Percentiles rank a stretch among this genome's conserved stretches.
These are phyloP conservation scores for Leptinotarsa peninsularis DNA, from an alignment of 2,888 invertebrate species.

Conservation along the genomic window DNA sequence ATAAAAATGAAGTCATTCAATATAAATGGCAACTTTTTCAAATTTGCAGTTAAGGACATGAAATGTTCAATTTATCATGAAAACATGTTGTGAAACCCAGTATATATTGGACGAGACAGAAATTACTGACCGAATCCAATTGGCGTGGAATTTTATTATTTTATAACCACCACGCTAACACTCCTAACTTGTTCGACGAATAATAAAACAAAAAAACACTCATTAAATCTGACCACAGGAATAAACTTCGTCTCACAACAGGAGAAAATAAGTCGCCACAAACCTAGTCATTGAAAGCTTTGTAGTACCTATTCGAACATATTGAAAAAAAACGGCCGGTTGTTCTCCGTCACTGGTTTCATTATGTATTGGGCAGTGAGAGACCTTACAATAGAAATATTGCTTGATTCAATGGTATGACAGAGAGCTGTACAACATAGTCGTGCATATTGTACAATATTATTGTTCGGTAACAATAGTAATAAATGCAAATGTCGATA, in stretches of 20 bases:
- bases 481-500: slow-evolving; percentile 58
- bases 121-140: not conserved
- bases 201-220: not conserved
- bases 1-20: not conserved
- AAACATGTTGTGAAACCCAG: no score
- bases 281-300: not conserved
- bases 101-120: not conserved
- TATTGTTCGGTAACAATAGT: slow-evolving; percentile 57
- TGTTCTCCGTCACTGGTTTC: slow-evolving; percentile 19
- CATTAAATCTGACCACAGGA: not conserved
- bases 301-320: not conserved
- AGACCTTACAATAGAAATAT: slow-evolving; percentile 41
- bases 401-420: slow-evolving; percentile 48
- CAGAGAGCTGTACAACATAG: slow-evolving; percentile 46
- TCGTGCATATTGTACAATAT: slow-evolving; percentile 52
- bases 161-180: not conserved
- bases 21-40: not conserved
- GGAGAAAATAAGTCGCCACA: slow-evolving; percentile 2
- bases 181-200: not conserved
- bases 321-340: slow-evolving; percentile 4
- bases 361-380: slow-evolving; percentile 18
- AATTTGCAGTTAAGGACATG: no score
- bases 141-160: not conserved
- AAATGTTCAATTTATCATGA: no score
- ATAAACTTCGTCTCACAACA: not conserved